Percentiles rank a stretch among this genome's conserved stretches.
Evolutionary conservation across 1,140 invertebrate genomes (phyloP).

Genomic region (Micrasema minimum): DNA sequence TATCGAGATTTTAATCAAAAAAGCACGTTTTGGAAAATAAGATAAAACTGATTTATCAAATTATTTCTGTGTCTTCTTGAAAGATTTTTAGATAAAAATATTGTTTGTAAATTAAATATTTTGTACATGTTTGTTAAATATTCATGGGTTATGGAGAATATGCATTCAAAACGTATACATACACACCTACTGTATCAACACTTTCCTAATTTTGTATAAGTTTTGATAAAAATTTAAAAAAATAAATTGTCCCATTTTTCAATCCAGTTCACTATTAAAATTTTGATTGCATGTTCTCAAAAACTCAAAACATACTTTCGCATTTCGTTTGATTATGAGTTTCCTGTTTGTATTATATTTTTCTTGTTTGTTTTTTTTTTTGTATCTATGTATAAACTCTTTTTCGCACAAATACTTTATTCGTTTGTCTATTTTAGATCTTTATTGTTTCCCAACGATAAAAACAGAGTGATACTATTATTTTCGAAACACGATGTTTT

Average conservation of each 20-base stretch:
- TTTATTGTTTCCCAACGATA: slow-evolving; percentile 43
- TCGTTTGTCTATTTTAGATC: slow-evolving; percentile 34
- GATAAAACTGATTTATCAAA: no score
- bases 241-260: slow-evolving; percentile 8
- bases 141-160: background rate
- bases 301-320: slow-evolving; percentile 5
- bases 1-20: no score
- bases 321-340: slow-evolving; percentile 7
- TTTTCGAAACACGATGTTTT: slow-evolving; percentile 28
- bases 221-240: background rate
- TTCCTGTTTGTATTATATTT: slow-evolving; percentile 47
- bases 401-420: slow-evolving; percentile 47
- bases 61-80: no score
- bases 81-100: no score
- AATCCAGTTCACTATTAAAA: no score
- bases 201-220: no score
- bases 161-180: background rate
- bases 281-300: no score
- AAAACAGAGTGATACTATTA: slow-evolving; percentile 38
- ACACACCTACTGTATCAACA: no score
- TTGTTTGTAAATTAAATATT: slow-evolving; percentile 35
- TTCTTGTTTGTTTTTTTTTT: slow-evolving; percentile 44
- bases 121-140: slow-evolving; percentile 32
- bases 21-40: no score
- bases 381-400: slow-evolving; percentile 51